Evolutionary conservation across 1,140 invertebrate genomes (phyloP), one percentile per base, ranked within the genome.

Genomic region (Holotrichia oblita): DNA sequence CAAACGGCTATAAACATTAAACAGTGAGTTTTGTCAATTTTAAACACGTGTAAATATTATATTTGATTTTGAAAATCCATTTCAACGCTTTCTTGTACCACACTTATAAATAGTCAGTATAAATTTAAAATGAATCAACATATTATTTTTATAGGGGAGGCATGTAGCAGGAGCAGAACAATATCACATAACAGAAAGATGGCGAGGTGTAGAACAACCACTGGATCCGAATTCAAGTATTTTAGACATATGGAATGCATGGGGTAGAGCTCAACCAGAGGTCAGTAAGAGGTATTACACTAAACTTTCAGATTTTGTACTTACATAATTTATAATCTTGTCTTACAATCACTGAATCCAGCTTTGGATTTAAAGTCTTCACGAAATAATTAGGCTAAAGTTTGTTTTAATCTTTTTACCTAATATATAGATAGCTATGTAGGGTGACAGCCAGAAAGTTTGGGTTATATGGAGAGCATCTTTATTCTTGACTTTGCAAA

Each of bases 251-350:
- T 91, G 94, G 89, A 90, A 91, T 40, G 91, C 93, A 3, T 95
- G 94, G 94, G 93, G 93, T 40, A 90, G 92, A 76, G 92, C 93
- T 40, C 90, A 93, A 84, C 87, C 89, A 42, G 93, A 94, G 86
- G 93, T 94, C 75, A 86, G 87, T 76, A 69, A 69, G 61, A 69
- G 61, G 61, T 69, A 69, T 69, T 69, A 55, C 7, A 55, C 48
- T 3, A 69, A 69, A 69, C 20, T 69, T 20, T 34, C 61, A 27
- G 22, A 69, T 69, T 48, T 34, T 59, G 34, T 27, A 77, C 4
- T 34, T 69, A n/a, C n/a, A n/a, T n/a, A 69, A 42, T 44, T 41
- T 4, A 72, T 72, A 34, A 34, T 34, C 4, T 34, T 34, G 27
- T 17, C 9, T 0, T 69, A 69, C 61, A 4, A 34, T 69, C 27